phyloP scores from a whole-genome alignment of 2,888 invertebrate genomes.

The Hemistola chrysoprasaria region DNA sequence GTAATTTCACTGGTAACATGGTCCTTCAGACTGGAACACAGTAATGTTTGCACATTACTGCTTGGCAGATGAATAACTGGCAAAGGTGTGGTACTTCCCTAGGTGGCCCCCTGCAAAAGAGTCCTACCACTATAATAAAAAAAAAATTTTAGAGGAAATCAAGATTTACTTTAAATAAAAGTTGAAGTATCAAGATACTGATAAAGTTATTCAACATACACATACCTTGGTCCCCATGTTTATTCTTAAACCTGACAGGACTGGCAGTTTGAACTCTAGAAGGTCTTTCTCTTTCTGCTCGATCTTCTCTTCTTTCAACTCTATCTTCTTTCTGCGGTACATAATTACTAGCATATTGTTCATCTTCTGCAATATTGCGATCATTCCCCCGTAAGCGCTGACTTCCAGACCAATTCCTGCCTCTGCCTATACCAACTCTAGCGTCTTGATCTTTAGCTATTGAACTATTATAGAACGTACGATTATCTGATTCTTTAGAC shows the following conservation, averaged over 20 bases:
- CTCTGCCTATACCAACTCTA: slow-evolving; percentile 34
- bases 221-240: slow-evolving; percentile 44
- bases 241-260: slow-evolving; percentile 50
- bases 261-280: slow-evolving; percentile 46
- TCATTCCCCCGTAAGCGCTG: slow-evolving; percentile 56
- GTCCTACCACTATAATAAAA: no score
- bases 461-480: slow-evolving; percentile 69
- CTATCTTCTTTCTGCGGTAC: slow-evolving; percentile 25
- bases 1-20: no score
- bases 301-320: slow-evolving; percentile 47
- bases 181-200: no score
- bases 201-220: no score
- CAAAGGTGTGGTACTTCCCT: no score
- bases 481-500: slow-evolving; percentile 59
- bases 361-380: slow-evolving; percentile 60
- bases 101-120: no score
- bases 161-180: no score
- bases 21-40: no score
- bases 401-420: slow-evolving; percentile 60
- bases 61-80: no score
- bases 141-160: no score
- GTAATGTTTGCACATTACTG: no score
- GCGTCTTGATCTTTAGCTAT: slow-evolving; percentile 63
- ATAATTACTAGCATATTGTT: slow-evolving; percentile 67
- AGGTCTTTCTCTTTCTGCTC: slow-evolving; percentile 27